Base-by-base conservation (phyloP, 92 coral and sea anemone species). In the Desmophyllum pertusum region DNA sequence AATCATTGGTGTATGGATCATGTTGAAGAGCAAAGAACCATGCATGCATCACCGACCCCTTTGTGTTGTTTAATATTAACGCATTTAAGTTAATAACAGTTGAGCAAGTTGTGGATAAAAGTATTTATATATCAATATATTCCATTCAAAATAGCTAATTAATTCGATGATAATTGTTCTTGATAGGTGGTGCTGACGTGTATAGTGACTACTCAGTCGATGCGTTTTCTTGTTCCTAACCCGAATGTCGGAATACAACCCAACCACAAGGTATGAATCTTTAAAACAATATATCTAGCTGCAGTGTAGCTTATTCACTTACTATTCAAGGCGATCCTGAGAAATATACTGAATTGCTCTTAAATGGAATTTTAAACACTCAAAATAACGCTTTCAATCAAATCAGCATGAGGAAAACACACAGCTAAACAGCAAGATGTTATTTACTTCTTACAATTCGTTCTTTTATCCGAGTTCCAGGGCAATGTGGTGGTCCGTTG, bases 401-500 rank as follows among this genome's bases (percentile, higher is more conserved):
- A n/a, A n/a, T n/a, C n/a, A n/a, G n/a, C n/a, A n/a, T n/a, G n/a
- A n/a, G n/a, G n/a, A n/a, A n/a, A n/a, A n/a, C n/a, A n/a, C n/a
- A n/a, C 30, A 3, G 70, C 1, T 63, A 6, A 31, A 50, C 18
- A 10, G 23, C 3, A 6, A 62, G 33, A 62, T 62, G 8, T 29
- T 5, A n/a, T 27, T 23, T 27, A 23, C 31, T 15, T 62, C 33
- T 62, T 62, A 3, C 2, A 48, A 13, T 48, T 17, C 36, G 6
- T 50, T 73, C 27, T 30, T 61, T n/a, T n/a, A 6, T 55, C 46
- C n/a, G n/a, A 37, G 76, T 57, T 48, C 57, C 38, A 50, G 84
- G 52, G 17, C n/a, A 10, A 17, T 92, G 95, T 70, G 95, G 93
- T 33, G 90, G 87, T 41, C 57, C 64, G 3, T 69, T 92, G 33